These are phyloP conservation scores for Ciona savignyi DNA, from an alignment of 23 tunicate genomes.

Conservation along the genomic window DNA sequence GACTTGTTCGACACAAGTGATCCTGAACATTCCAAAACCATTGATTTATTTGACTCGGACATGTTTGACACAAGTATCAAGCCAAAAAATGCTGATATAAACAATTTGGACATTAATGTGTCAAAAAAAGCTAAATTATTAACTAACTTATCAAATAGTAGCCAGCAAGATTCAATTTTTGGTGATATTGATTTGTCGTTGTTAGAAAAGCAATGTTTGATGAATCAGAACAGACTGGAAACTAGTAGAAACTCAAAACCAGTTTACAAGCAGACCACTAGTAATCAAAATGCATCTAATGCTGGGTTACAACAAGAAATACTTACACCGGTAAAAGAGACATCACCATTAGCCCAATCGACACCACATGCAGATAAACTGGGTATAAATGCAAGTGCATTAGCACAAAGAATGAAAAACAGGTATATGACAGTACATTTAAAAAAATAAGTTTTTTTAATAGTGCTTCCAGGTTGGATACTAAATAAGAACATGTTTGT, in stretches of 20 bases:
- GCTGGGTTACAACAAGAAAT: too few species aligned
- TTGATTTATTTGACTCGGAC: neutral
- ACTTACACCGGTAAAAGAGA: neutral
- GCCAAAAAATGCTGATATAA: neutral
- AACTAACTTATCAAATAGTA: too few species aligned
- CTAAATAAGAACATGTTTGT: too few species aligned
- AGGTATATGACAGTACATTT: neutral
- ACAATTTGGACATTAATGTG: too few species aligned
- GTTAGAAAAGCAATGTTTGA: conserved; percentile 25
- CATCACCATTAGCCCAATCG: conserved; percentile 11
- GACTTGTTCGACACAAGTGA: neutral
- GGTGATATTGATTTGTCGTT: conserved; percentile 50
- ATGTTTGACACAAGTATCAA: neutral
- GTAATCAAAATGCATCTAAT: too few species aligned
- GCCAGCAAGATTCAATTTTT: conserved; percentile 43
- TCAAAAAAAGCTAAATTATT: too few species aligned
- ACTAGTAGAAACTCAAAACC: neutral
- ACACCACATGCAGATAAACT: neutral
- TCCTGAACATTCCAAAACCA: neutral
- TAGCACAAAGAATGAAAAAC: conserved; percentile 3
- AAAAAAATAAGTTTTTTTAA: too few species aligned
- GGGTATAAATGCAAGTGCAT: conserved; percentile 1
- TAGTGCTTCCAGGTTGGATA: too few species aligned
- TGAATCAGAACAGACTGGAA: neutral
- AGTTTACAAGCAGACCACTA: too few species aligned